Evolutionary conservation across 2,113 vertebrate species (phyloP).

Genomic region (Chlamydotis undulata): DNA sequence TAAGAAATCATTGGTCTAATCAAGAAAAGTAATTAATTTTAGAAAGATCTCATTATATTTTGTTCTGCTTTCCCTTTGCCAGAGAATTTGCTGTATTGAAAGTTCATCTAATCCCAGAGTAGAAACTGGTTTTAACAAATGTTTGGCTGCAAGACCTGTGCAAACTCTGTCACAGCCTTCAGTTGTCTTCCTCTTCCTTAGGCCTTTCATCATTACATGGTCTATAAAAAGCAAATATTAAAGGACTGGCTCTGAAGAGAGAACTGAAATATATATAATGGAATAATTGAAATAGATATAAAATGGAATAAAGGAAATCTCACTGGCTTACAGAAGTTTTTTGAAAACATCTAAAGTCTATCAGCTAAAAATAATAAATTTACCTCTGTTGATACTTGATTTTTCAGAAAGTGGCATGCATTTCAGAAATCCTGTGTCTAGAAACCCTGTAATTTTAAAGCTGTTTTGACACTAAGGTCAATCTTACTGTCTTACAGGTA

Average conservation of each 20-base stretch:
- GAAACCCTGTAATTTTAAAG: background rate
- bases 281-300: background rate
- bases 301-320: background rate
- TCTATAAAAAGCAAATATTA: background rate
- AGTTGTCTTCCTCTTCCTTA: background rate
- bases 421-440: background rate
- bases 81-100: background rate
- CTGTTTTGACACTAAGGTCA: background rate
- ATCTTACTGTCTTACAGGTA: background rate
- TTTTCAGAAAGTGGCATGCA: background rate
- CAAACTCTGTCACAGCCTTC: background rate
- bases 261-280: background rate
- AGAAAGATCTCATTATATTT: background rate
- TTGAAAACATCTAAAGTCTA: background rate
- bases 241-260: background rate
- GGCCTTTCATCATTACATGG: background rate
- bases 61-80: background rate
- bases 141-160: background rate
- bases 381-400: background rate
- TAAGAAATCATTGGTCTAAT: background rate
- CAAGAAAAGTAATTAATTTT: background rate
- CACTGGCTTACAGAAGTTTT: background rate
- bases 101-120: background rate
- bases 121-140: background rate
- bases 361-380: background rate